Percentiles rank a stretch among this genome's conserved stretches.
Evolutionary conservation across 2,888 invertebrate species (phyloP).

Genomic region (Noctua janthe): DNA sequence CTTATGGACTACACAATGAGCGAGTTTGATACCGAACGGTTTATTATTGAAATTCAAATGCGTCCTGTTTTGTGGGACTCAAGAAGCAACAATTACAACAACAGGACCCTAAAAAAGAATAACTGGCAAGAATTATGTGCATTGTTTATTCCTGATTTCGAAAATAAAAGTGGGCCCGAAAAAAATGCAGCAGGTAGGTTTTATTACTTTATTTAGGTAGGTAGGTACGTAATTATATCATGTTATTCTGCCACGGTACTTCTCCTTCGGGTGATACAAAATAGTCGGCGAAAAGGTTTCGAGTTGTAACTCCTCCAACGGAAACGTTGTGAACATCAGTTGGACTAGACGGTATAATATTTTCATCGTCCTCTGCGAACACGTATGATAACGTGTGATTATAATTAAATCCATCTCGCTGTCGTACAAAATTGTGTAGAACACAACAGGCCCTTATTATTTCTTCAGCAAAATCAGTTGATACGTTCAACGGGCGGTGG

Average conservation of each 20-base stretch:
- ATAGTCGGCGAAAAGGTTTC: conserved; percentile 19
- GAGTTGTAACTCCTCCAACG: conserved; percentile 19
- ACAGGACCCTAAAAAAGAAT: conserved; percentile 1
- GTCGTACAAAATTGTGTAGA: conserved; percentile 22
- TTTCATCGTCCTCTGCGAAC: conserved; percentile 21
- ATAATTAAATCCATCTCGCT: conserved; percentile 16
- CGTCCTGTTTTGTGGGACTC: too few relatives aligned
- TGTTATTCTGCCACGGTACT: conserved; percentile 19
- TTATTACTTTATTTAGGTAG: conserved; percentile 17
- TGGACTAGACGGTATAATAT: conserved; percentile 16
- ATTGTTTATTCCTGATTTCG: conserved; percentile 20
- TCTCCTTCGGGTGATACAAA: conserved; percentile 18
- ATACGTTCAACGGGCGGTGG: conserved; percentile 24
- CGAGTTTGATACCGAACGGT: too few relatives aligned
- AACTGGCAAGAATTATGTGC: conserved; percentile 10
- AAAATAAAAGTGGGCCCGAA: conserved; percentile 5
- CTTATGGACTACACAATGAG: too few relatives aligned
- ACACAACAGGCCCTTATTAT: conserved; percentile 12
- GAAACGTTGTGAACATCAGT: conserved; percentile 14
- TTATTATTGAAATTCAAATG: too few relatives aligned
- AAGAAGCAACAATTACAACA: too few relatives aligned
- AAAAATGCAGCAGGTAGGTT: conserved; percentile 8
- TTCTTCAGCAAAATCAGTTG: conserved; percentile 15
- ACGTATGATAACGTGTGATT: conserved; percentile 17
- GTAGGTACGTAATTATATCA: conserved; percentile 18